These are phyloP conservation scores for Hylomyscus alleni DNA, from an alignment of 2,797 vertebrate species.

Conservation along the genomic window DNA sequence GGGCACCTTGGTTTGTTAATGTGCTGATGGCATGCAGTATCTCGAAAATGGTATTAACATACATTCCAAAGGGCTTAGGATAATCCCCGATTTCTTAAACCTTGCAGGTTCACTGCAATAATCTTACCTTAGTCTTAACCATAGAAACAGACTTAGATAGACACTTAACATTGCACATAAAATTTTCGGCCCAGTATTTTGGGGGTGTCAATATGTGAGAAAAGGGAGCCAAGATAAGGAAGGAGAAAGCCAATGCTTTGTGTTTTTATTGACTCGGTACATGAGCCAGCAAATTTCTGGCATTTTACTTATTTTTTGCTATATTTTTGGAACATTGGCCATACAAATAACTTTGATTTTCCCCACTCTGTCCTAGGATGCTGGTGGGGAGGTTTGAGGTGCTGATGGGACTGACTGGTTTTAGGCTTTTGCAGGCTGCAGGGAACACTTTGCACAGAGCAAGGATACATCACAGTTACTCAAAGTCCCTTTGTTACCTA, in stretches of 20 bases:
- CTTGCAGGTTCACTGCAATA: conserved; percentile 35
- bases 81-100: conserved; percentile 62
- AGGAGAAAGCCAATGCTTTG: not conserved
- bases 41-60: not conserved
- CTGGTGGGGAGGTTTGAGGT: not conserved
- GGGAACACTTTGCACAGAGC: not conserved
- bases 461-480: no score
- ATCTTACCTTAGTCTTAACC: conserved; percentile 47
- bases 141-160: conserved; percentile 29
- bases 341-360: not conserved
- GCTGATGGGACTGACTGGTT: not conserved
- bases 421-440: not conserved
- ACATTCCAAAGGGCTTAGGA: conserved; percentile 60
- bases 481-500: not conserved
- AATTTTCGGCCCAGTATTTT: conserved; percentile 17
- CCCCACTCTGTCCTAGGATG: not conserved
- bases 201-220: not conserved
- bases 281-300: not conserved
- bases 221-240: fast-evolving
- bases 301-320: not conserved
- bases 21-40: conserved; percentile 13
- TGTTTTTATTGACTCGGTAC: conserved; percentile 1
- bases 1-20: not conserved
- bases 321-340: not conserved
- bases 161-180: conserved; percentile 40